Conservation (phyloP, 35 echinoderm and acorn worm species). For the Diadema setosum region DNA sequence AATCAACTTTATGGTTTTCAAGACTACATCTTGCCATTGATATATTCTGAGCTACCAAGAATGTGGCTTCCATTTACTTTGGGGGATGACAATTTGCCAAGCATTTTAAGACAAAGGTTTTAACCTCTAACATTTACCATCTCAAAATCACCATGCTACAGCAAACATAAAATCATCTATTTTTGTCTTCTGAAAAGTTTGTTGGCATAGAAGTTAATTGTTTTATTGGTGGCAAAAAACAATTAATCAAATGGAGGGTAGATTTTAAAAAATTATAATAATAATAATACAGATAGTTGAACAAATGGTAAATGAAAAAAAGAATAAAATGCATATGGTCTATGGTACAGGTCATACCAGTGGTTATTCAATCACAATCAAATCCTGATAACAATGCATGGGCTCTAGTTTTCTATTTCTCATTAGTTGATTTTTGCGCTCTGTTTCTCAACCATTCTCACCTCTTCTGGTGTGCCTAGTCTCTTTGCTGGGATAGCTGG, state of each 20-base stretch:
- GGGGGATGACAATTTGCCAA: not conserved
- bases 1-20: not conserved
- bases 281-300: not conserved
- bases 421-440: not conserved
- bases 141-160: not conserved
- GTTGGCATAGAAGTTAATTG: too few relatives aligned
- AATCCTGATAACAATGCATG: not conserved
- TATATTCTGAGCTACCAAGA: not conserved
- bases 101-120: not conserved
- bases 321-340: not conserved
- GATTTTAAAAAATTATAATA: not conserved
- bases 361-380: not conserved
- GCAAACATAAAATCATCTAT: not conserved
- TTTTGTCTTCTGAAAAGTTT: not conserved
- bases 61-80: not conserved
- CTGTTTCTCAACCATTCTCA: not conserved
- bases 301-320: not conserved
- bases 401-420: not conserved
- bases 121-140: not conserved
- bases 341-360: not conserved
- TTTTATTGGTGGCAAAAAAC: too few relatives aligned
- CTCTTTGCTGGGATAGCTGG: conserved; percentile 70
- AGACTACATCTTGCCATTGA: not conserved
- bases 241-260: too few relatives aligned
- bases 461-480: conserved; percentile 80